These are phyloP conservation scores for Tinamus guttatus DNA, from an alignment of 2,113 vertebrate species.

Conservation along the genomic window DNA sequence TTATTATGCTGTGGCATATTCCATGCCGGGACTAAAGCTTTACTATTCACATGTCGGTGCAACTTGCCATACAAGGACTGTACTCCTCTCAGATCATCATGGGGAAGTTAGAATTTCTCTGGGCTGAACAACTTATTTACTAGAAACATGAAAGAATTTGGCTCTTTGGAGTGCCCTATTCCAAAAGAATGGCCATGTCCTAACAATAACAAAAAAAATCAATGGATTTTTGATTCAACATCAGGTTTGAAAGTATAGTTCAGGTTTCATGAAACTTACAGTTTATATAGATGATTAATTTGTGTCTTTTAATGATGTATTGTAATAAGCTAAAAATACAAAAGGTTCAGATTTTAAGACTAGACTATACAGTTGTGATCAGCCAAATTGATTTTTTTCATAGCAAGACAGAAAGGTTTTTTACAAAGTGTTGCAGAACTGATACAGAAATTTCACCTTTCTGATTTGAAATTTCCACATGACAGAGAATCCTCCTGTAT, in stretches of 20 bases:
- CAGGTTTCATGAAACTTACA: neutral
- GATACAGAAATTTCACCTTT: neutral
- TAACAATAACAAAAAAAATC: neutral
- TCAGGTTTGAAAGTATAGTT: neutral
- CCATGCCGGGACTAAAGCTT: neutral
- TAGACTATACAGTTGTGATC: neutral
- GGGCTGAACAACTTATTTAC: neutral
- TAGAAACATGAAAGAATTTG: neutral
- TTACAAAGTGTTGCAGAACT: neutral
- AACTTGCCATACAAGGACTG: neutral
- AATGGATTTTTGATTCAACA: neutral
- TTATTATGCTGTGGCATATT: neutral
- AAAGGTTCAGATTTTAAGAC: neutral
- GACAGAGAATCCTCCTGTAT: neutral
- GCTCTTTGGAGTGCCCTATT: neutral
- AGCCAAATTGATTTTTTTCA: neutral
- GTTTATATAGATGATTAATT: neutral
- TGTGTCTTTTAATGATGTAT: neutral
- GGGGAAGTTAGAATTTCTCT: neutral
- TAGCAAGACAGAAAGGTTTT: neutral
- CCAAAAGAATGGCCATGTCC: neutral
- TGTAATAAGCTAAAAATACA: neutral
- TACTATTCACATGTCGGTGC: neutral
- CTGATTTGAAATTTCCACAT: neutral
- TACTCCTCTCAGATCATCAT: neutral